A percentile compares a stretch with the other conserved stretches of the same genome.
These are phyloP conservation scores for Drosophila niveifrons DNA, from an alignment of 2,888 invertebrate species.

Conservation along the genomic window DNA sequence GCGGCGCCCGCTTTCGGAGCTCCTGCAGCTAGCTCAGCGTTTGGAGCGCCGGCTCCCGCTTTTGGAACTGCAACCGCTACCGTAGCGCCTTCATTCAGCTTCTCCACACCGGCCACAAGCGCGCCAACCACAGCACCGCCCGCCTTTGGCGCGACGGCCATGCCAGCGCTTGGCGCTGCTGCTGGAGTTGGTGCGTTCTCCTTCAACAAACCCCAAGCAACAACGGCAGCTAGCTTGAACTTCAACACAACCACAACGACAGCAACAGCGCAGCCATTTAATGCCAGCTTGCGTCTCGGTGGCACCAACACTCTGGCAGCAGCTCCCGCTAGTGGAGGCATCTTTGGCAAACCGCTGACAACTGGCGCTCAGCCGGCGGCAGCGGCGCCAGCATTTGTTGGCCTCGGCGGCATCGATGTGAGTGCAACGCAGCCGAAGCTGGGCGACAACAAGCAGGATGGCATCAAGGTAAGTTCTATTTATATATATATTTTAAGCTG, in stretches of 20 bases:
- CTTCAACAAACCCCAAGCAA: slow-evolving; percentile 74
- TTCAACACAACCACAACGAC: slow-evolving; percentile 82
- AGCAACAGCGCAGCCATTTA: slow-evolving; percentile 72
- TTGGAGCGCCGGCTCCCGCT: slow-evolving; percentile 41
- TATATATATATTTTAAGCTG: too few relatives aligned
- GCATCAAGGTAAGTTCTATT: slow-evolving; percentile 76
- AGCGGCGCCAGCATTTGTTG: slow-evolving; percentile 78
- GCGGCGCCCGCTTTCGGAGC: slow-evolving; percentile 31
- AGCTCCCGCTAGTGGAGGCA: slow-evolving; percentile 42
- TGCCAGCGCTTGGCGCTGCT: slow-evolving; percentile 55
- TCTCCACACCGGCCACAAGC: slow-evolving; percentile 55
- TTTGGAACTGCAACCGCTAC: slow-evolving; percentile 38
- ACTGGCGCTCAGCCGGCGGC: slow-evolving; percentile 59
- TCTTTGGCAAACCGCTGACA: slow-evolving; percentile 77
- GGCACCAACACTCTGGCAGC: slow-evolving; percentile 29
- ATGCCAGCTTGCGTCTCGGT: slow-evolving; percentile 50
- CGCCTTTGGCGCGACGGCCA: slow-evolving; percentile 59
- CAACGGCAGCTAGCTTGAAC: slow-evolving; percentile 80
- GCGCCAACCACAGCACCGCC: slow-evolving; percentile 64
- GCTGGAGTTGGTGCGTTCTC: slow-evolving; percentile 61
- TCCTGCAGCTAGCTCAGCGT: slow-evolving; percentile 16
- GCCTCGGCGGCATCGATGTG: slow-evolving; percentile 84
- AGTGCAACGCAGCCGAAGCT: slow-evolving; percentile 84
- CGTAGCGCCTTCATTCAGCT: slow-evolving; percentile 56
- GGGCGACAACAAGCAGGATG: slow-evolving; percentile 84